Evolutionary conservation across 1,140 invertebrate genomes (phyloP).

Genomic region (Hesperophylax magnus): DNA sequence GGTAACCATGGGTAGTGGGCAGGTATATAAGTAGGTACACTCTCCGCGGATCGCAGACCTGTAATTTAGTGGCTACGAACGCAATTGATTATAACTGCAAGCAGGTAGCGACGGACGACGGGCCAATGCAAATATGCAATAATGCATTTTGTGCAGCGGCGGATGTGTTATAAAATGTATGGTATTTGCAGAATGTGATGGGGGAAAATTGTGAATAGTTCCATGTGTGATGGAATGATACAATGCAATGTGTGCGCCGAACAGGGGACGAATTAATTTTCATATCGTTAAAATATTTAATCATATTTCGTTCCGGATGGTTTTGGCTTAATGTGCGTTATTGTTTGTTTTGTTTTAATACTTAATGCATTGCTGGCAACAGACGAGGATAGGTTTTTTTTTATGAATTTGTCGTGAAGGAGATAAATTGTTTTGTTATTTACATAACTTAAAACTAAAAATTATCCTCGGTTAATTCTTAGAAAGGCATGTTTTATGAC

Average conservation of each 20-base stretch:
- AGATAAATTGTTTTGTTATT: too few species aligned
- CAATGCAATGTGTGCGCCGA: not conserved
- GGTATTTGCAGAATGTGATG: constrained; percentile 20
- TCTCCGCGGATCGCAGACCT: too few species aligned
- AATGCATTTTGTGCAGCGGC: constrained; percentile 51
- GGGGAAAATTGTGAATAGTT: not conserved
- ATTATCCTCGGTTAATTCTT: too few species aligned
- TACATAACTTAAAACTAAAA: too few species aligned
- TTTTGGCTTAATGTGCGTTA: not conserved
- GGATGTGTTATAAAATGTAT: constrained; percentile 56
- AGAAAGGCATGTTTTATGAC: too few species aligned
- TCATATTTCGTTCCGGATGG: not conserved
- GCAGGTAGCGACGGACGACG: not conserved
- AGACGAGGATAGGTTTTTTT: not conserved
- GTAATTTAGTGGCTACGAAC: too few species aligned
- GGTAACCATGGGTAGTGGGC: not conserved
- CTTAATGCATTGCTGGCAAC: not conserved
- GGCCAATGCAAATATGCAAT: constrained; percentile 54
- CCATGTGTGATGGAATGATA: constrained; percentile 9
- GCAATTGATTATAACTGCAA: constrained; percentile 35
- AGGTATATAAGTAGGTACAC: not conserved
- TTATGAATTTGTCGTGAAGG: not conserved
- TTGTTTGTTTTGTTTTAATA: not conserved
- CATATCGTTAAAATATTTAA: not conserved
- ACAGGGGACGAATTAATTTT: not conserved